Base-by-base conservation (phyloP, 2,113 vertebrate species). In the Calyptomena viridis region DNA sequence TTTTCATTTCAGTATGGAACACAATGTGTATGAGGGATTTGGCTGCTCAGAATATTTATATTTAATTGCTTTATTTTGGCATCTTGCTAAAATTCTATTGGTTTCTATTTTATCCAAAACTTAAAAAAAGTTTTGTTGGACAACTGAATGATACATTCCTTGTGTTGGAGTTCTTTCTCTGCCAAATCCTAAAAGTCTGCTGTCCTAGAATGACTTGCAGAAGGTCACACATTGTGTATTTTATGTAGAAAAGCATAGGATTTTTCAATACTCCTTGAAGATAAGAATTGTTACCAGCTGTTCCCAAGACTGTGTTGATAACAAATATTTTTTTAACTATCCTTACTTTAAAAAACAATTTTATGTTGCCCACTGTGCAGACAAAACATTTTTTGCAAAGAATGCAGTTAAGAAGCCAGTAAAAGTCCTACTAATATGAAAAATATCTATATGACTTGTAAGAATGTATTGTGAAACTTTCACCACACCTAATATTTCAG, bases 51-150 rank as follows among this genome's bases (percentile, higher is more conserved):
- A 66, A 52, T 91, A 83, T 96, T 93, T 94, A 33, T 62, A 69
- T 93, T 94, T 89, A 76, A 89, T 71, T 74, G 33, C 75, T 89
- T 91, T 95, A 69, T 85, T 93, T 80, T 95, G 95, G 78, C 82
- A 50, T 78, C 46, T 73, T 91, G 21, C 39, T 90, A 67, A 93
- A 94, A 85, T 83, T 82, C 82, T 91, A 10, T 75, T 89, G 62
- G 89, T 77, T 91, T 94, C 30, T 77, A 14, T 80, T 95, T 94
- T n/a, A 71, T 85, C 79, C 82, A 94, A 58, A 83, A 23, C 63
- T 76, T 74, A 62, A 84, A 84, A 91, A 90, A 71, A 63, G 2
- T 66, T 73, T 76, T 78, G 33, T 83, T 93, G 87, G 78, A 71
- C 42, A 55, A 73, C 37, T 30, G 46, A 80, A 83, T 5, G 50